These are phyloP conservation scores for Verasper variegatus DNA, from an alignment of 2,113 vertebrate species.

Conservation along the genomic window DNA sequence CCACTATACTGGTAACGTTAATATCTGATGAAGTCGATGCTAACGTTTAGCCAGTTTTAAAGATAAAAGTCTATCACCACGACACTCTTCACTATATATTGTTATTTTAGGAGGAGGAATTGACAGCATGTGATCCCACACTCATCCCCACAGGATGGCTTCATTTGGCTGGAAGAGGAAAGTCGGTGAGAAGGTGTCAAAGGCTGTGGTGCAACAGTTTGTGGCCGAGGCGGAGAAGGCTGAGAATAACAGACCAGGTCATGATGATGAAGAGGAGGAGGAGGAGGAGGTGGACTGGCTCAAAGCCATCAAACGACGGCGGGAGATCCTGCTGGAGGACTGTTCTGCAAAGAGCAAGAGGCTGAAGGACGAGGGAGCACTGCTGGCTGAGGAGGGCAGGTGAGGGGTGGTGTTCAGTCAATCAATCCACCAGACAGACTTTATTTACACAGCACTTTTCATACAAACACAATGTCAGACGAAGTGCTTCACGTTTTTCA, in stretches of 20 bases:
- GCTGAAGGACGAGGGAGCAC: slow-evolving; percentile 90
- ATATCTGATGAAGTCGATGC: background rate
- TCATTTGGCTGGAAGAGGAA: slow-evolving; percentile 98
- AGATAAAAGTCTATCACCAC: too few relatives aligned
- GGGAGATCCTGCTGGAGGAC: slow-evolving; percentile 86
- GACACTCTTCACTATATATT: too few relatives aligned
- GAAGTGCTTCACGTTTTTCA: too few relatives aligned
- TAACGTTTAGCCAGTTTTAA: background rate
- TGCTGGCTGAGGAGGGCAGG: slow-evolving; percentile 90
- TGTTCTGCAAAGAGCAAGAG: slow-evolving; percentile 85
- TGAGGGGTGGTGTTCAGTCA: slow-evolving; percentile 51
- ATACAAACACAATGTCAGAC: too few relatives aligned
- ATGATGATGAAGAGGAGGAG: background rate
- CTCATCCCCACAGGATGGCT: slow-evolving; percentile 83
- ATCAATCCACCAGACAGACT: too few relatives aligned
- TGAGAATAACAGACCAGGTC: slow-evolving; percentile 62
- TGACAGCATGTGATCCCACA: background rate
- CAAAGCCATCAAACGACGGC: slow-evolving; percentile 85
- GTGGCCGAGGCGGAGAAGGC: slow-evolving; percentile 85
- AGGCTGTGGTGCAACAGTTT: slow-evolving; percentile 89
- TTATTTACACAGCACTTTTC: too few relatives aligned
- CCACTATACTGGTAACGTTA: background rate
- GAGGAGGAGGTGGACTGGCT: slow-evolving; percentile 86
- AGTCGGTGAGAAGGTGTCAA: slow-evolving; percentile 94
- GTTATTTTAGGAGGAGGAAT: too few relatives aligned